A percentile compares a stretch with the other conserved stretches of the same genome.
Conservation (phyloP, 2,797 vertebrate genomes). For the Platyrinchus mystaceus region DNA sequence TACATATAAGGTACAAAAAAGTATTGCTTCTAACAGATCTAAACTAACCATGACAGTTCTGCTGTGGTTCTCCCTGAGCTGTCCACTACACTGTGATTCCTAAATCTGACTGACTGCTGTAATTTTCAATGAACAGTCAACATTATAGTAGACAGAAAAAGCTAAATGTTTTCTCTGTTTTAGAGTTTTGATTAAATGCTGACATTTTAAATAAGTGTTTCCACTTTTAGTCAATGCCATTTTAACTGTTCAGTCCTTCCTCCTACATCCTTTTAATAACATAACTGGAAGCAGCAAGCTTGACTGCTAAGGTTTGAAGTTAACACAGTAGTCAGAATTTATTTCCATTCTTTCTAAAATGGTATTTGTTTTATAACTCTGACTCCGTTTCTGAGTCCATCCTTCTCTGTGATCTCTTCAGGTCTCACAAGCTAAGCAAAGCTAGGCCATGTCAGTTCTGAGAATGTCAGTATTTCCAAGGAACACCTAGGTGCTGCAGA, state of each 20-base stretch:
- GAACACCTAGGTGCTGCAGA: not conserved
- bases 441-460: not conserved
- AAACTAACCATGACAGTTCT: not conserved
- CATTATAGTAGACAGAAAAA: not conserved
- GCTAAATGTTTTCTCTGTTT: not conserved
- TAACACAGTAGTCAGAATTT: conserved; percentile 9
- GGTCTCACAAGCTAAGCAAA: not conserved
- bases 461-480: conserved; percentile 4
- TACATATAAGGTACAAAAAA: not conserved
- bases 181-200: not conserved
- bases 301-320: not conserved
- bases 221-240: not conserved
- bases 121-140: not conserved
- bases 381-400: not conserved
- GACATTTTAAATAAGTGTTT: conserved; percentile 11
- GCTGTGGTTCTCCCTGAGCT: not conserved
- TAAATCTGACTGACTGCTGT: not conserved
- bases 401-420: not conserved
- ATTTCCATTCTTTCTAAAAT: conserved; percentile 12
- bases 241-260: conserved; percentile 12
- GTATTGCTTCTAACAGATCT: not conserved
- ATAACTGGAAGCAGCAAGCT: not conserved
- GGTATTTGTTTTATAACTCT: conserved; percentile 20
- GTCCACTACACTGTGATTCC: not conserved
- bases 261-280: conserved; percentile 21